phyloP scores from a whole-genome alignment of 2,113 vertebrate genomes.

The Megaleporinus macrocephalus region DNA sequence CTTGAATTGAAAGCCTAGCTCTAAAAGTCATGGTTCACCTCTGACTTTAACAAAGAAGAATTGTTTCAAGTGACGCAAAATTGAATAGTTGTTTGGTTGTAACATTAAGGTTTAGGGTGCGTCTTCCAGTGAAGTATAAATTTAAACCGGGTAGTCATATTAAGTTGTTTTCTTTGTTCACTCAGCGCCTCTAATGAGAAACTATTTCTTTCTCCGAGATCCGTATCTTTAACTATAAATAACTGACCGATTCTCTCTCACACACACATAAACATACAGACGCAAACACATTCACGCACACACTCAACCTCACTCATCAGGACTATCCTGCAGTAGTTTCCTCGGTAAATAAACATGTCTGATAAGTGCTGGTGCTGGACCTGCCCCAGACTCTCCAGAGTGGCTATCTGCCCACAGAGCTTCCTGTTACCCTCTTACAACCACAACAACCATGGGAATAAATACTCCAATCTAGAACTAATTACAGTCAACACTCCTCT shows the following conservation, averaged over 20 bases:
- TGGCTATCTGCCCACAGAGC: conserved; percentile 37
- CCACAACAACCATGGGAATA: conserved; percentile 25
- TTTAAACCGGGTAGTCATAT: conserved; percentile 5
- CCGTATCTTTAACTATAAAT: conserved; percentile 37
- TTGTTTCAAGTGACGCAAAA: neutral
- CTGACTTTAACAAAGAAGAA: neutral
- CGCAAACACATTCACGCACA: conserved; percentile 21
- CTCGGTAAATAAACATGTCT: conserved; percentile 59
- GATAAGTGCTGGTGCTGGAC: conserved; percentile 43
- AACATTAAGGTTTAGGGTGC: neutral
- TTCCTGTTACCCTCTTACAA: conserved; percentile 63
- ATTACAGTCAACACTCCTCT: neutral
- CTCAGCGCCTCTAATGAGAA: conserved; percentile 10
- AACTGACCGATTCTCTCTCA: conserved; percentile 29
- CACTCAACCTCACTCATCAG: conserved; percentile 32
- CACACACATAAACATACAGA: conserved; percentile 35
- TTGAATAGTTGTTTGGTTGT: neutral
- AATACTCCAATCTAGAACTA: conserved; percentile 4
- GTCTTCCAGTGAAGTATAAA: neutral
- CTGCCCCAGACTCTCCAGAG: conserved; percentile 23
- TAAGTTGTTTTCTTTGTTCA: neutral
- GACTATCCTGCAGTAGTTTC: conserved; percentile 59
- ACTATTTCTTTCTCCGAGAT: neutral
- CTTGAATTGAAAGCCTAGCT: no score
- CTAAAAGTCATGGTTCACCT: no score